Base-by-base conservation (phyloP, 2,888 invertebrate species). In the Pterostichus madidus region DNA sequence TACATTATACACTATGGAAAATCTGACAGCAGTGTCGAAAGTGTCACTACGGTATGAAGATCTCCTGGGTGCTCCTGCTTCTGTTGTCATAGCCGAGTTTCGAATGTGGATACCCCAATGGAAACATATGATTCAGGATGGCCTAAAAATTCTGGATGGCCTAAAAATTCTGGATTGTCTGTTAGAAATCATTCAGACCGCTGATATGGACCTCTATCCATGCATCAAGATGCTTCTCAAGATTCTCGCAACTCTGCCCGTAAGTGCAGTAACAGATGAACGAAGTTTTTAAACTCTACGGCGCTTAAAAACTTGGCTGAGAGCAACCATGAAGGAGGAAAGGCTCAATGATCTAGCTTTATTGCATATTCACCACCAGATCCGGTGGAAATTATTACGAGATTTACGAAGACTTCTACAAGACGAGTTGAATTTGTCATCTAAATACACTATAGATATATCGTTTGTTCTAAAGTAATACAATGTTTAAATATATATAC, bases 151-250 rank as follows among this genome's bases (percentile, higher is more conserved):
- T n/a, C n/a, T n/a, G n/a, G 83, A 84, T 84, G n/a, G n/a, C n/a
- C n/a, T n/a, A n/a, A 84, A 85, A 84, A 84, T 84, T 83, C 84
- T 84, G 78, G 84, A 85, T 83, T 85, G 85, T 80, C 84, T 85
- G 83, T 80, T 86, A 68, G 84, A 86, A 32, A 82, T 85, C 80
- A 84, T 86, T 81, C 82, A 84, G 84, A 84, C 85, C 84, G 85
- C 85, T 78, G 85, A 85, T 39, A 80, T 83, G 31, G 84, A 85
- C 59, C 83, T 85, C 84, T 85, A 84, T 80, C 84, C 84, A 73
- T 75, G 84, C 44, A 84, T 85, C 83, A 79, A 83, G 52, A 15
- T 75, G 77, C 83, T 83, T 5, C 84, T 85, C 83, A 84, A 84
- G 80, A 84, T 86, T 64, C 79, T 86, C 83, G 84, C 85, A 80